Evolutionary conservation across 2,888 invertebrate species (phyloP), one percentile per base, ranked within the genome.

Genomic region (Odontocolon sp.): DNA sequence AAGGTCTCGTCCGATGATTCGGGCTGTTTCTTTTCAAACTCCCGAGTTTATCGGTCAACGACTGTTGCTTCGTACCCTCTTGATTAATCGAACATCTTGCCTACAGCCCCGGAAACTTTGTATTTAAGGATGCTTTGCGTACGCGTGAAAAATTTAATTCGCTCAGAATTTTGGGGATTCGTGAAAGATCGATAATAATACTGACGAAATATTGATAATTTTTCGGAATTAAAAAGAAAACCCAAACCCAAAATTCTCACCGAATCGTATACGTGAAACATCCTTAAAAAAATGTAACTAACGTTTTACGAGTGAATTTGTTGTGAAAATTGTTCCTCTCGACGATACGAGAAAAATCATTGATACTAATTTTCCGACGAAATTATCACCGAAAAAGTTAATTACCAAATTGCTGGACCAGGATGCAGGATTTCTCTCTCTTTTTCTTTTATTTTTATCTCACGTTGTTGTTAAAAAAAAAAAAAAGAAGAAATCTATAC

Each of bases 21-120:
- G 84, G 77, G 18, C 80, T 72, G 47, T 80, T 85, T 78, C 87
- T 83, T 82, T 86, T 87, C 83, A 86, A 83, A 82, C 82, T 85
- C 63, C 82, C 86, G 76, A 84, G 80, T 81, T 87, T 88, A 82
- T 89, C 87, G 84, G 83, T 81, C 82, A 83, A 82, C 69, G 87
- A 82, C 75, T 84, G 52, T 59, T 70, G 57, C 77, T 73, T 73
- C 73, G 77, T 26, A 52, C 82, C 67, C 84, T 85, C 87, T 82
- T 85, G 86, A 82, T 76, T 86, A 84, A 85, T 80, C 80, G 85
- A 80, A 70, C 87, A 72, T 80, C 45, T 64, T 61, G 42, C 71
- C 66, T 66, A 56, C 21, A 56, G 56, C 21, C 36, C 63, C 63
- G 56, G 36, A 70, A 64, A 64, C 56, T 75, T 52, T 64, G 36